Conservation (phyloP, 2,113 vertebrate genomes). For the Tragulus kanchil region DNA sequence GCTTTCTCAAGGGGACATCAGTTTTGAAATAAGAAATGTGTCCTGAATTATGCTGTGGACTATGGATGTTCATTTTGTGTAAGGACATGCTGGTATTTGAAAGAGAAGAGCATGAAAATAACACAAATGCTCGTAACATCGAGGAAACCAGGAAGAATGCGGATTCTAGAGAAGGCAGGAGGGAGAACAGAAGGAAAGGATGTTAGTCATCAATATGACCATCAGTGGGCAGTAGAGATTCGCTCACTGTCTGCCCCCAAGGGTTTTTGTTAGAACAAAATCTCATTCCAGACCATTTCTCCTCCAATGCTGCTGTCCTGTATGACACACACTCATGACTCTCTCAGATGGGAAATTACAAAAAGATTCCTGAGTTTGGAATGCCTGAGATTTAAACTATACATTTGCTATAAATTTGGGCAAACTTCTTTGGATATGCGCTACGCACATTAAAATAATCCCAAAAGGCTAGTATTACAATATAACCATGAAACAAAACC, state of each 20-base stretch:
- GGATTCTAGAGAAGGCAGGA: neutral
- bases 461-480: neutral
- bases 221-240: conserved; percentile 28
- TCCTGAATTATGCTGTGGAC: neutral
- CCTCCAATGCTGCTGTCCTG: neutral
- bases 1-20: neutral
- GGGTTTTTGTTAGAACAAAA: neutral
- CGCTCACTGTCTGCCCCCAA: fast-evolving
- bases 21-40: neutral
- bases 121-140: fast-evolving
- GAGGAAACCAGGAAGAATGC: no score
- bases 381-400: neutral
- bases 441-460: neutral
- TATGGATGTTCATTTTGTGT: neutral
- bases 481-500: neutral
- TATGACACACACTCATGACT: neutral
- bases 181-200: neutral
- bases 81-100: neutral
- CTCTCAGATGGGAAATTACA: neutral
- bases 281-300: neutral
- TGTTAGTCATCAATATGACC: fast-evolving
- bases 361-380: neutral
- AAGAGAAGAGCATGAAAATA: neutral
- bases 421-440: neutral
- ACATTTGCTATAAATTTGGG: neutral